Evolutionary conservation across 2,888 invertebrate species (phyloP), one percentile per base, ranked within the genome.

Genomic region (Brachyptera risi): DNA sequence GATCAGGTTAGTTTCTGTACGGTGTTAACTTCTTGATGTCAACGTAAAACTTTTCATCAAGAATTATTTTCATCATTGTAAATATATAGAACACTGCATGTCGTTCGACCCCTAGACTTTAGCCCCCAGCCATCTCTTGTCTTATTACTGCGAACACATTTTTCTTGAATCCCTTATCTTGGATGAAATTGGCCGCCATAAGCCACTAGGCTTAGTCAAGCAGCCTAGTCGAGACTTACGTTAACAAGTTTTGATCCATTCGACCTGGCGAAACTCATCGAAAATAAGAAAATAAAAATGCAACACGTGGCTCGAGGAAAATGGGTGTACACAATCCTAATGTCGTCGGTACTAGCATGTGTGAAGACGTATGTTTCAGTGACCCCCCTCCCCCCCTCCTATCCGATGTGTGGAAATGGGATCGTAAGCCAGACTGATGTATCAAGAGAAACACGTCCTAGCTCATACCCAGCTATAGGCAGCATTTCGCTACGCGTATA

Each of bases 371-470:
- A 51, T 51, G 26, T 3, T 11, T 19, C 23, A 17, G n/a, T 27
- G 27, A 51, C 50, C 50, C 27, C 13, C 31, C n/a, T n/a, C n/a
- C n/a, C n/a, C n/a, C n/a, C n/a, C n/a, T n/a, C n/a, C n/a, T n/a
- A n/a, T n/a, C n/a, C 27, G 27, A 26, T 21, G 49, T 17, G 50
- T 4, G 24, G 27, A 51, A 31, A 51, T 51, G 50, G 27, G 50
- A 26, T 31, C 31, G n/a, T 31, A 51, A 51, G 50, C 50, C 50
- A 51, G 54, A 54, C 54, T 17, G 35, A 54, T 54, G 54, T 35
- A 54, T 35, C 38, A 13, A 27, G 35, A 5, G 17, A n/a, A 2
- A 5, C 54, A 54, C 35, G 54, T 51, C n/a, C 15, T n/a, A n/a
- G n/a, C n/a, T n/a, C n/a, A n/a, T n/a, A n/a, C n/a, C n/a, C n/a